These are phyloP conservation scores for Pheucticus melanocephalus DNA, from an alignment of 2,113 vertebrate species.

Conservation along the genomic window DNA sequence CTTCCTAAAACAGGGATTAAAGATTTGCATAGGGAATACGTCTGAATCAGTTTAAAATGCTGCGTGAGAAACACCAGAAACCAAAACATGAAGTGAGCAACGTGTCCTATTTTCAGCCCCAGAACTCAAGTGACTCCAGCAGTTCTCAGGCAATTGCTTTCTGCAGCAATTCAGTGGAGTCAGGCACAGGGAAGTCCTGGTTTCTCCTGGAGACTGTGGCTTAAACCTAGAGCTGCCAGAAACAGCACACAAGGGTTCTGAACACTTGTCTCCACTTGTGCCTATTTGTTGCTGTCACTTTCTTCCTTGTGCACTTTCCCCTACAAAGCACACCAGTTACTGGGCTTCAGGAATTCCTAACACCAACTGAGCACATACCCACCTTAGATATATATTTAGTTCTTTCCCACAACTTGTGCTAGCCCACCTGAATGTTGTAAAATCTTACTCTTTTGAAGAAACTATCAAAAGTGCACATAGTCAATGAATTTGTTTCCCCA, in stretches of 20 bases:
- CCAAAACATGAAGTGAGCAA: neutral
- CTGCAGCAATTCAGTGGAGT: neutral
- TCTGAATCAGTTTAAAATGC: slow-evolving; percentile 8
- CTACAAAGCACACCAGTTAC: neutral
- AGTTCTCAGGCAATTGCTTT: neutral
- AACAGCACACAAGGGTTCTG: neutral
- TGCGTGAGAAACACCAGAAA: neutral
- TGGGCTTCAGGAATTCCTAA: neutral
- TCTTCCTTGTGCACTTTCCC: neutral
- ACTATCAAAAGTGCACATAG: neutral
- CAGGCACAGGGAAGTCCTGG: neutral
- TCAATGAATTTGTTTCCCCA: neutral
- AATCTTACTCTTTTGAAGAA: neutral
- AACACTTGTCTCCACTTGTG: neutral
- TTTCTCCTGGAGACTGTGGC: neutral
- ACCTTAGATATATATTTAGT: neutral
- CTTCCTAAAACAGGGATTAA: neutral
- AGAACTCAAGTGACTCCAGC: neutral
- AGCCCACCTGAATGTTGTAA: neutral
- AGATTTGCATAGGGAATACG: neutral
- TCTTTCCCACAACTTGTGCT: neutral
- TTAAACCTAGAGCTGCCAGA: neutral
- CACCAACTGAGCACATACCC: accelerated
- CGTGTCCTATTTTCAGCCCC: neutral
- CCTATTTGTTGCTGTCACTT: neutral